phyloP scores from a whole-genome alignment of 2,113 vertebrate genomes.

The Sterrhoptilus dennistouni region DNA sequence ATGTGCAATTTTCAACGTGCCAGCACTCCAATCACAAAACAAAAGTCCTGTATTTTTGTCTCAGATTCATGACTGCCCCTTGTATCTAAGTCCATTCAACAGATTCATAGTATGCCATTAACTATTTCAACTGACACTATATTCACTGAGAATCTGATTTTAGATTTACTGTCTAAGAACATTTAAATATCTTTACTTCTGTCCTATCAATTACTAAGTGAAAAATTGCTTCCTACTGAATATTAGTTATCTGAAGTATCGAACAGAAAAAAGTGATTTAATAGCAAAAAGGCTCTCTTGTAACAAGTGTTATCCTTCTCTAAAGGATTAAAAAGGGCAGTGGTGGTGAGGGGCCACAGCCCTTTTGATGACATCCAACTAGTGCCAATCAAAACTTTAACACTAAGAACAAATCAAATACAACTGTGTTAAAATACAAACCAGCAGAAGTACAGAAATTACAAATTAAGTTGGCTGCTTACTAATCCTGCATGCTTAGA shows the following conservation, averaged over 20 bases:
- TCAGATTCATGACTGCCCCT: not conserved
- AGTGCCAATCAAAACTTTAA: conserved; percentile 21
- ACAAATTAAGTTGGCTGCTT: not conserved
- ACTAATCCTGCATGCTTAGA: not conserved
- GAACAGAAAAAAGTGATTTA: not conserved
- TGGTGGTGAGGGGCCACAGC: not conserved
- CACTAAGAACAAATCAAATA: conserved; percentile 25
- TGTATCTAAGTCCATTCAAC: not conserved
- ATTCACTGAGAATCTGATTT: not conserved
- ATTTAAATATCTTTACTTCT: not conserved
- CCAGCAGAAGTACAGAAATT: conserved; percentile 22
- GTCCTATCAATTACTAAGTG: not conserved
- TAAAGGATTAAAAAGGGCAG: not conserved
- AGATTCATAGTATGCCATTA: not conserved
- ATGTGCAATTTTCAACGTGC: not conserved
- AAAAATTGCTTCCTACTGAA: not conserved
- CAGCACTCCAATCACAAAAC: not conserved
- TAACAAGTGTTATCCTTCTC: not conserved
- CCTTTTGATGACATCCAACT: not conserved
- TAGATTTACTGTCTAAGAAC: not conserved
- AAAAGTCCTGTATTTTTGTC: not conserved
- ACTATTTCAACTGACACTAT: not conserved
- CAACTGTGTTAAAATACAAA: not conserved
- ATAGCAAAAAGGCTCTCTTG: not conserved
- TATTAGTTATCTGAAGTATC: not conserved